A percentile compares a stretch with the other conserved stretches of the same genome.
Conservation (phyloP, 2,888 invertebrate species). For the Apamea monoglypha region DNA sequence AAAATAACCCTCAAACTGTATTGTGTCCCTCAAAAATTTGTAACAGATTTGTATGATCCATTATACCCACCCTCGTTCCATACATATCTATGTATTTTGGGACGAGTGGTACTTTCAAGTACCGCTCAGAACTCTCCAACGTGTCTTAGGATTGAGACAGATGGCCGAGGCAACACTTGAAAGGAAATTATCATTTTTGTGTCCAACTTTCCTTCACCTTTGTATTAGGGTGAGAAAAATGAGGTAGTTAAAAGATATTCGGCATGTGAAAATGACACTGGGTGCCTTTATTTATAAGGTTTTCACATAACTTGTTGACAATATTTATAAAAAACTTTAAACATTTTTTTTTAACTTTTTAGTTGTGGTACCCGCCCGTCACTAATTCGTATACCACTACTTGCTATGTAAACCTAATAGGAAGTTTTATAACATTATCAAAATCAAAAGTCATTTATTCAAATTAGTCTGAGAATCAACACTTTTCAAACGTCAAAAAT, state of each 20-base stretch:
- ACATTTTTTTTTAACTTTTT: background rate
- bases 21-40: conserved; percentile 74
- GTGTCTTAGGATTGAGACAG: conserved; percentile 81
- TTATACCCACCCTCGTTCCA: conserved; percentile 67
- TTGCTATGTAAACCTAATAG: too few species aligned
- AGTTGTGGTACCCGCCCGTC: background rate
- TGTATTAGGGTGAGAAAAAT: conserved; percentile 12
- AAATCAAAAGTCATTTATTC: too few species aligned
- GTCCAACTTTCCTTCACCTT: conserved; percentile 7
- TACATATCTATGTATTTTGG: conserved; percentile 59
- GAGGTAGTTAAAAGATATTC: background rate
- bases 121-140: conserved; percentile 71
- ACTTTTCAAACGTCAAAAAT: too few species aligned
- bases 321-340: background rate
- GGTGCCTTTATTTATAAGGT: background rate
- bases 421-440: too few species aligned
- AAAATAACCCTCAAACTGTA: conserved; percentile 63
- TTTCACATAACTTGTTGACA: background rate
- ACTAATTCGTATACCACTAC: background rate
- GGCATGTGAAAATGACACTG: background rate
- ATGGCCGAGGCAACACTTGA: conserved; percentile 71
- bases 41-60: conserved; percentile 76
- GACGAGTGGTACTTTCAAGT: conserved; percentile 68
- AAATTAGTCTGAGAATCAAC: too few species aligned
- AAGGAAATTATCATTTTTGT: conserved; percentile 65